A percentile compares a stretch with the other conserved stretches of the same genome.
These are phyloP conservation scores for Euura saliciscinereae DNA, from an alignment of 1,140 invertebrate species.

Conservation along the genomic window DNA sequence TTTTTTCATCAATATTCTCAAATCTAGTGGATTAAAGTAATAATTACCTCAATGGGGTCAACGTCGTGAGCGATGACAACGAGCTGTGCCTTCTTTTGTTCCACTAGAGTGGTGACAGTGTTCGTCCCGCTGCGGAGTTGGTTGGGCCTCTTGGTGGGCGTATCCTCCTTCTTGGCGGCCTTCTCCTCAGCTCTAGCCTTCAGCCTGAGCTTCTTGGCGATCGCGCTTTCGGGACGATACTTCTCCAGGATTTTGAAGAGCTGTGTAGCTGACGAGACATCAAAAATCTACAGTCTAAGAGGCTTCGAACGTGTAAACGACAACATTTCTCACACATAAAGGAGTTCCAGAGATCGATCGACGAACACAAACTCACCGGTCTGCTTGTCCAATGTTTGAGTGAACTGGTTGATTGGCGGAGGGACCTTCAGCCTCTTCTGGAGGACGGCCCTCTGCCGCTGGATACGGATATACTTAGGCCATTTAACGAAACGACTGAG, in stretches of 20 bases:
- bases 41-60: slow-evolving; percentile 94
- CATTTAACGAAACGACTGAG: slow-evolving; percentile 97
- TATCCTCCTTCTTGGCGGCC: slow-evolving; percentile 83
- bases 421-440: slow-evolving; percentile 97
- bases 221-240: slow-evolving; percentile 92
- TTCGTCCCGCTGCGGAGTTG: slow-evolving; percentile 91
- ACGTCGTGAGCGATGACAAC: slow-evolving; percentile 99
- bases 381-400: slow-evolving; percentile 90
- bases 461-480: slow-evolving; percentile 99
- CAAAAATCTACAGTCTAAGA: no score
- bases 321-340: no score
- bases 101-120: slow-evolving; percentile 93
- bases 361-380: slow-evolving; percentile 69
- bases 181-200: slow-evolving; percentile 90
- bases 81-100: slow-evolving; percentile 98
- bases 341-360: not conserved
- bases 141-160: slow-evolving; percentile 89
- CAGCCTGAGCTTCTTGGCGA: slow-evolving; percentile 89
- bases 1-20: no score
- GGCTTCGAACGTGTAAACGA: no score
- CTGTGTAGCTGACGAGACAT: slow-evolving; percentile 77
- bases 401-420: slow-evolving; percentile 98
- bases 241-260: slow-evolving; percentile 97
- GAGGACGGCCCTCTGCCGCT: slow-evolving; percentile 94
- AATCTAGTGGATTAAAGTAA: slow-evolving; percentile 16